These are phyloP conservation scores for Hoplostethus mediterraneus DNA, from an alignment of 2,797 vertebrate genomes.

Conservation along the genomic window DNA sequence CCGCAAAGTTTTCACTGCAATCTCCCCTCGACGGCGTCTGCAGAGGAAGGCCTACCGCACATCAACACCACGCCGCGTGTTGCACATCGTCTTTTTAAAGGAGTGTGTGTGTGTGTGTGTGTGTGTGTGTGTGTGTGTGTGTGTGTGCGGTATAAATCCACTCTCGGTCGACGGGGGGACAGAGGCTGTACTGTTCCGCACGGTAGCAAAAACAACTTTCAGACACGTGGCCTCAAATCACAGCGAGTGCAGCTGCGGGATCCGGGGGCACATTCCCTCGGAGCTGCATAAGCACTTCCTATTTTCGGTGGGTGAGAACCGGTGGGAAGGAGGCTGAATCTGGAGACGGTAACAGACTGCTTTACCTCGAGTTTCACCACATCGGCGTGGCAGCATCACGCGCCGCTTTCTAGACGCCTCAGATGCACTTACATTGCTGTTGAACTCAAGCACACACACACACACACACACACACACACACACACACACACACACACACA, in stretches of 20 bases:
- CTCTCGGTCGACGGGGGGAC: too few relatives aligned
- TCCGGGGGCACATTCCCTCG: constrained; percentile 65
- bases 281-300: constrained; percentile 66
- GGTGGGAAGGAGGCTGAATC: constrained; percentile 22
- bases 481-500: too few relatives aligned
- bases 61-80: too few relatives aligned
- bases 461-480: too few relatives aligned
- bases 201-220: constrained; percentile 47
- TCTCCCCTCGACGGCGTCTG: too few relatives aligned
- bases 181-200: constrained; percentile 17
- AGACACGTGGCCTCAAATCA: constrained; percentile 56
- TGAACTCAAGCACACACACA: too few relatives aligned
- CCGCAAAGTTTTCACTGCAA: too few relatives aligned
- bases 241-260: constrained; percentile 60
- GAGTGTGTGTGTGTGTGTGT: not conserved
- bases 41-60: not conserved
- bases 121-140: not conserved
- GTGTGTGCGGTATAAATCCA: not conserved
- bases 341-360: too few relatives aligned
- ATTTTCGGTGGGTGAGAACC: constrained; percentile 61
- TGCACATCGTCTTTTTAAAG: not conserved
- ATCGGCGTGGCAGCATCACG: too few relatives aligned
- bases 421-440: too few relatives aligned
- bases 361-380: too few relatives aligned
- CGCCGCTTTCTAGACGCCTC: too few relatives aligned